phyloP scores from a whole-genome alignment of 2,113 vertebrate genomes.

The Climacteris rufus region DNA sequence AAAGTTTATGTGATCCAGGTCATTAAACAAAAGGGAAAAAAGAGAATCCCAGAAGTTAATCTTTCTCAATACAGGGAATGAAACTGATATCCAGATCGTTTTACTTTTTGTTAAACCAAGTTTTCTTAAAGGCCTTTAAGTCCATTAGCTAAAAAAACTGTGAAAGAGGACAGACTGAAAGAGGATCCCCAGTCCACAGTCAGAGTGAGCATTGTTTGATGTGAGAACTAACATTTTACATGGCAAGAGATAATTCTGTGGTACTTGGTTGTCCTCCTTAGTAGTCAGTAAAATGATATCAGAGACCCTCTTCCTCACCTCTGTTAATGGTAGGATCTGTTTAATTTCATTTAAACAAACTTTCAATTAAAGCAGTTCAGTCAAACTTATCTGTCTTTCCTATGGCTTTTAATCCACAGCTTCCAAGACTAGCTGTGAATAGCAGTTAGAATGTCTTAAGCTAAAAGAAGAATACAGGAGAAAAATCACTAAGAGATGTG shows the following conservation, averaged over 20 bases:
- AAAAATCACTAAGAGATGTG: neutral
- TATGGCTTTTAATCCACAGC: neutral
- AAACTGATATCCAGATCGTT: neutral
- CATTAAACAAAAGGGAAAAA: neutral
- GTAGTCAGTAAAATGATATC: neutral
- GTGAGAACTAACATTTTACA: neutral
- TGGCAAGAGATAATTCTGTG: neutral
- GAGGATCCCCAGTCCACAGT: fast-evolving
- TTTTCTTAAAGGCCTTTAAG: neutral
- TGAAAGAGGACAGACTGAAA: neutral
- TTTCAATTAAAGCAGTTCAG: neutral
- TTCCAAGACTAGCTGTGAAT: neutral
- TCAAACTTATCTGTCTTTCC: neutral
- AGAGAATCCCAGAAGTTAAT: neutral
- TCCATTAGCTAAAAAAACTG: neutral
- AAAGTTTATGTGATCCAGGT: neutral
- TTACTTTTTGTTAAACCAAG: neutral
- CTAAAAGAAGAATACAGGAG: neutral
- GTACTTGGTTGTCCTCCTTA: neutral
- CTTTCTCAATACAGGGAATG: neutral
- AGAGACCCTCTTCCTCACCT: neutral
- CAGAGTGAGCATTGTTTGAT: neutral
- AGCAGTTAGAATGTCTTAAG: neutral
- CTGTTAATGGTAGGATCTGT: neutral
- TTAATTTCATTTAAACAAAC: neutral